Evolutionary conservation across 2,888 invertebrate genomes (phyloP), one percentile per base, ranked within the genome.

Genomic region (Mythimna loreyi): DNA sequence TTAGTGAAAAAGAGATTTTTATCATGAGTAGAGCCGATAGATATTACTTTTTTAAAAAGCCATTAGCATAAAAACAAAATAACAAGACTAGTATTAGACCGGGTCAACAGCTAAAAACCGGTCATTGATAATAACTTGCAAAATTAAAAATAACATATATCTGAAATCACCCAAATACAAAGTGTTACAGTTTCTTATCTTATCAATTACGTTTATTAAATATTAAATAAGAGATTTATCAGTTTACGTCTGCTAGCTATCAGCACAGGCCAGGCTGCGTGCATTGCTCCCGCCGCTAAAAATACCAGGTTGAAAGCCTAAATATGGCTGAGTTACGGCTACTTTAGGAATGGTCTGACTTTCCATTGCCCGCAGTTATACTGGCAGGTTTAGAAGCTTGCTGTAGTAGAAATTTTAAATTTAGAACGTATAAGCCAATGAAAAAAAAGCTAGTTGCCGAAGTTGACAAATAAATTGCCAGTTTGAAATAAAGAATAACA

Each of bases 221-320:
- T 64, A 73, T 82, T 76, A 76, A 84, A 80, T 84, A 84, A 82
- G 59, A 77, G 72, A 80, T 75, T 72, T 70, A 73, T 67, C 16
- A 76, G 57, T 75, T 19, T 25, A 56, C 53, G 65, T 73, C 65
- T 78, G 73, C 52, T 33, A 75, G 80, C 73, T 75, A 76, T 81
- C 81, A 76, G 72, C 80, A 85, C 80, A 81, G 83, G 76, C 72
- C 76, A 81, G 67, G 11, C 58, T 60, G 74, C 73, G 90, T 80
- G 84, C 89, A 70, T 86, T 89, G 90, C 87, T 84, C 90, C 84
- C 80, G 13, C 68, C 16, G 81, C 86, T 90, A 88, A 87, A 88
- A 87, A 90, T 90, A 90, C 67, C 47, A 71, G 43, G 70, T 76
- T 73, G 78, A 75, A 86, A 82, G 75, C 81, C 86, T 82, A 84